These are phyloP conservation scores for Lepus timidus DNA, from an alignment of 2,113 vertebrate genomes.

Conservation along the genomic window DNA sequence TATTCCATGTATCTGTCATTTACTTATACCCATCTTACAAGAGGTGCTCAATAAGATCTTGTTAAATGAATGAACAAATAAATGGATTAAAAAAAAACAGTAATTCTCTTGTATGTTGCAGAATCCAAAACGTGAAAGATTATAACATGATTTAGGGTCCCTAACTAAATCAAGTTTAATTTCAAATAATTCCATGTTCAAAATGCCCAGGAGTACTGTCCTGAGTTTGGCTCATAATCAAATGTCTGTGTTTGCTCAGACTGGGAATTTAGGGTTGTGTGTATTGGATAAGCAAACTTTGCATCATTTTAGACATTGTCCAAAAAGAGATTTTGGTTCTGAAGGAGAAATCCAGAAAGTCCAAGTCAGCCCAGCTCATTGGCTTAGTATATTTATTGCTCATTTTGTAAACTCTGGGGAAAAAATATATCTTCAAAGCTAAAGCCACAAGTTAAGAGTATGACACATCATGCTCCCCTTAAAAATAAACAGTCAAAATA, in stretches of 20 bases:
- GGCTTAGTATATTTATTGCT: neutral
- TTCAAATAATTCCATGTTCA: neutral
- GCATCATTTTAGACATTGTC: slow-evolving; percentile 3
- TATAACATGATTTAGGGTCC: neutral
- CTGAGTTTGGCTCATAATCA: neutral
- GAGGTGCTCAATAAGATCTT: neutral
- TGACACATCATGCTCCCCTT: neutral
- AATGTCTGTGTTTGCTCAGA: slow-evolving; percentile 6
- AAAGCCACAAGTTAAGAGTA: slow-evolving; percentile 27
- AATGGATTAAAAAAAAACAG: neutral
- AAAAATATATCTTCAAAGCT: slow-evolving; percentile 32
- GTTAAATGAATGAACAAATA: neutral
- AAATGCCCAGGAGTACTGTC: neutral
- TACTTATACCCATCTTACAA: neutral
- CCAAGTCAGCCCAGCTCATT: slow-evolving; percentile 10
- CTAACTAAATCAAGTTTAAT: neutral
- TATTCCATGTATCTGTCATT: neutral
- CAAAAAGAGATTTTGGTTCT: neutral
- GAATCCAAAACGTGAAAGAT: neutral
- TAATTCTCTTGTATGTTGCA: neutral
- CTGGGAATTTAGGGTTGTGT: neutral
- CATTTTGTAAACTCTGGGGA: slow-evolving; percentile 48
- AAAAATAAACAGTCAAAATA: slow-evolving; percentile 67
- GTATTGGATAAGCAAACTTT: neutral
- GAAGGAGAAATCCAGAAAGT: slow-evolving; percentile 41